Conservation (phyloP, 2,113 vertebrate species). For the Neopipo cinnamomea region DNA sequence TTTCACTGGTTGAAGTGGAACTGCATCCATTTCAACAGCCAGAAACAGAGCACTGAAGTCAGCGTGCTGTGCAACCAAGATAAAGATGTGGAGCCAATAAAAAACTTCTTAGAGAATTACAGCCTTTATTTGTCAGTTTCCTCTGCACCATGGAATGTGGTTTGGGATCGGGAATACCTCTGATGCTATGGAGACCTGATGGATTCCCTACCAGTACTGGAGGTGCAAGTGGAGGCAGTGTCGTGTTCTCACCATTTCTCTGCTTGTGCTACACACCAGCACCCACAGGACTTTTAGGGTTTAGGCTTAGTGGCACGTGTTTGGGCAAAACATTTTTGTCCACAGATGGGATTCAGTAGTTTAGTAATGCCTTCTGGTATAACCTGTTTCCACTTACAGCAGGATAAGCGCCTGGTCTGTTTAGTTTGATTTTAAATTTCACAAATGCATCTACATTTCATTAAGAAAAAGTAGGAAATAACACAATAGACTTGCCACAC, state of each 20-base stretch:
- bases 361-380: not conserved
- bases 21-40: not conserved
- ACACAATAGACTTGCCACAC: not conserved
- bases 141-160: not conserved
- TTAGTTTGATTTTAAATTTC: not conserved
- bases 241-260: not conserved
- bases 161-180: not conserved
- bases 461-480: not conserved
- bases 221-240: not conserved
- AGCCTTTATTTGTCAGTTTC: not conserved
- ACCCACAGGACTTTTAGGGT: not conserved
- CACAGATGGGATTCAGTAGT: not conserved
- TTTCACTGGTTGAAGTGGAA: not conserved
- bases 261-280: not conserved
- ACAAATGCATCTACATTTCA: not conserved
- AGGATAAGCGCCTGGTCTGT: not conserved
- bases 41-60: not conserved
- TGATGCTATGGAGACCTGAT: not conserved
- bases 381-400: not conserved
- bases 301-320: not conserved
- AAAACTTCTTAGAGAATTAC: not conserved
- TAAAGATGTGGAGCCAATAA: not conserved
- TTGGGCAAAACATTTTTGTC: not conserved
- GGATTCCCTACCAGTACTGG: rapidly evolving
- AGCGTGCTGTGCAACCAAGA: not conserved